Evolutionary conservation across 2,113 vertebrate genomes (phyloP), one percentile per base, ranked within the genome.

Genomic region (Menura novaehollandiae): DNA sequence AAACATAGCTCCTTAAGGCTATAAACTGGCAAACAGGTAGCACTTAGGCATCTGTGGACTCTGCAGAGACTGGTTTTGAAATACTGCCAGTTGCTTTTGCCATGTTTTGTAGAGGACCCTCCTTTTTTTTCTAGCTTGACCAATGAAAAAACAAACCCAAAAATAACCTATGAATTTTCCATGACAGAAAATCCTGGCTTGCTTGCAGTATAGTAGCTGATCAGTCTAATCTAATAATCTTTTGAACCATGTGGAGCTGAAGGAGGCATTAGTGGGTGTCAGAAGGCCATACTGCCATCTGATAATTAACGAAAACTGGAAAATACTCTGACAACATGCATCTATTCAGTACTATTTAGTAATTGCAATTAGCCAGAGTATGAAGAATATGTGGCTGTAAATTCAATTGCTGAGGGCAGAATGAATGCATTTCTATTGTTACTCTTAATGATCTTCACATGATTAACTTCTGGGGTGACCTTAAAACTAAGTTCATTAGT

Each of bases 131-230:
- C 32, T 35, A 44, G 67, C 60, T 75, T 71, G 79, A 37, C 92
- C 85, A 92, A 88, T 89, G 69, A 59, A 55, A 78, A 77, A 49
- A 67, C 52, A 47, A 95, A 82, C 71, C 30, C 89, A 59, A 91
- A 94, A 97, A 94, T 96, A 96, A 88, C 93, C 73, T 44, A 26
- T 94, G 88, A 91, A 94, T 90, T 97, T 96, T 97, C 97, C 95
- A 95, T 97, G 88, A 97, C 77, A 85, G 72, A 94, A 96, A 97
- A 97, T 97, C 95, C 94, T 94, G 78, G 76, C 93, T 95, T 95
- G 91, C 72, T 88, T 92, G 91, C 60, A 74, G 80, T 94, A 17
- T 86, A 82, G 88, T 96, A 68, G 93, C 93, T 93, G 93, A 81
- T 94, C 78, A 80, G 93, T 90, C 90, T 97, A 96, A 97, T 96